phyloP scores from a whole-genome alignment of 2,888 invertebrate species.

The Lasioglossum calceatum region DNA sequence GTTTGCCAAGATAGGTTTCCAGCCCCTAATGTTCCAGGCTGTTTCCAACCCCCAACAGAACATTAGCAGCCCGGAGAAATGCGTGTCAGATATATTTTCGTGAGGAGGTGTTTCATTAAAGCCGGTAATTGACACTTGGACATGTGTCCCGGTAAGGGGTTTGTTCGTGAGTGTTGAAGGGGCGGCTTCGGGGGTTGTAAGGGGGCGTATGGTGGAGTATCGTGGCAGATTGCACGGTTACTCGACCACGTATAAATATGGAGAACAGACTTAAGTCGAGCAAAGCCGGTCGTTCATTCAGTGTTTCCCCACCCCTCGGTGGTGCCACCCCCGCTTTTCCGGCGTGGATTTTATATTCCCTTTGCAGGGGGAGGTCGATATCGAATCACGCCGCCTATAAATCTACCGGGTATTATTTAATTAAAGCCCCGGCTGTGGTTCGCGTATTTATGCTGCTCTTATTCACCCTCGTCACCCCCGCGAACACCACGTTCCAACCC shows the following conservation, averaged over 20 bases:
- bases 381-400: constrained; percentile 35
- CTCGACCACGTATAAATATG: constrained; percentile 65
- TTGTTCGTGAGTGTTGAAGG: neutral
- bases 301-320: neutral
- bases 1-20: neutral
- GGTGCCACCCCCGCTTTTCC: neutral
- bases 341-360: constrained; percentile 12
- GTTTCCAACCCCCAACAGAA: neutral
- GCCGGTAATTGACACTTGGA: constrained; percentile 1
- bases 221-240: constrained; percentile 37
- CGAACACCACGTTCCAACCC: neutral
- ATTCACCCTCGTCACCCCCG: neutral
- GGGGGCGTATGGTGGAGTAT: neutral
- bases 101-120: neutral
- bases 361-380: constrained; percentile 22
- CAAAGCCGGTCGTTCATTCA: constrained; percentile 52
- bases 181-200: neutral
- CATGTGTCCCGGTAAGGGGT: neutral
- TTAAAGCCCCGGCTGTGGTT: constrained; percentile 29
- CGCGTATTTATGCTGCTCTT: constrained; percentile 18
- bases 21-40: neutral
- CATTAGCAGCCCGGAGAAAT: neutral
- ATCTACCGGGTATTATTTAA: constrained; percentile 44
- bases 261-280: constrained; percentile 55
- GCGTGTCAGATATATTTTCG: neutral